These are phyloP conservation scores for Chelon labrosus DNA, from an alignment of 2,797 vertebrate genomes.

Conservation along the genomic window DNA sequence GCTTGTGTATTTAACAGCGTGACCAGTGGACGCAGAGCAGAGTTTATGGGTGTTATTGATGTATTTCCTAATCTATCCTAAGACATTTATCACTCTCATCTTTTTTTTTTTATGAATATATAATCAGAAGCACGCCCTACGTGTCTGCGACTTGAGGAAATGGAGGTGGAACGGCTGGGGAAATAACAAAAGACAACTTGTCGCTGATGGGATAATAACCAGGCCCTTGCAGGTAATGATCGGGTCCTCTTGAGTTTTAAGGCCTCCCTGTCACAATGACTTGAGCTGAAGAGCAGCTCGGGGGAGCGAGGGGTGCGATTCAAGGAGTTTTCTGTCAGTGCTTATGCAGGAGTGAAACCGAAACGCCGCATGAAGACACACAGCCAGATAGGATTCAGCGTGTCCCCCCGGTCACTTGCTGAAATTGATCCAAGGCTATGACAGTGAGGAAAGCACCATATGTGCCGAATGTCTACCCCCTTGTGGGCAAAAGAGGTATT, in stretches of 20 bases:
- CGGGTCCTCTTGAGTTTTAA: conserved; percentile 42
- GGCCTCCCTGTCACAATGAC: conserved; percentile 35
- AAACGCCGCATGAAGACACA: conserved; percentile 43
- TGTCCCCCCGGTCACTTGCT: conserved; percentile 44
- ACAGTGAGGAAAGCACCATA: conserved; percentile 30
- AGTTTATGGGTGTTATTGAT: conserved; percentile 7
- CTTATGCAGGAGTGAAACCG: conserved; percentile 23
- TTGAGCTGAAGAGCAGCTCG: conserved; percentile 44
- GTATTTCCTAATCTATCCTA: conserved; percentile 28
- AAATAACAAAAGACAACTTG: conserved; percentile 43
- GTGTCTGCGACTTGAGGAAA: conserved; percentile 11
- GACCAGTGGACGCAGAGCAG: conserved; percentile 1
- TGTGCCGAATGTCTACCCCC: conserved; percentile 83
- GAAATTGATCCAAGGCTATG: conserved; percentile 42
- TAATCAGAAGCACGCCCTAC: conserved; percentile 19
- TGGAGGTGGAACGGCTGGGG: conserved; percentile 24
- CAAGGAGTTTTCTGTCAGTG: conserved; percentile 3
- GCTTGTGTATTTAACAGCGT: not conserved
- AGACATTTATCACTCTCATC: conserved; percentile 10
- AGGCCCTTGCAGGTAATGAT: conserved; percentile 56
- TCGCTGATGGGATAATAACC: conserved; percentile 55
- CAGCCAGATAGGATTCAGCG: conserved; percentile 26
- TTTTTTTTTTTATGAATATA: conserved; percentile 28
- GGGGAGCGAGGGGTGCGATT: conserved; percentile 7
- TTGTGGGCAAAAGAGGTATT: conserved; percentile 79